These are phyloP conservation scores for Gambusia affinis DNA, from an alignment of 2,113 vertebrate genomes.

Conservation along the genomic window DNA sequence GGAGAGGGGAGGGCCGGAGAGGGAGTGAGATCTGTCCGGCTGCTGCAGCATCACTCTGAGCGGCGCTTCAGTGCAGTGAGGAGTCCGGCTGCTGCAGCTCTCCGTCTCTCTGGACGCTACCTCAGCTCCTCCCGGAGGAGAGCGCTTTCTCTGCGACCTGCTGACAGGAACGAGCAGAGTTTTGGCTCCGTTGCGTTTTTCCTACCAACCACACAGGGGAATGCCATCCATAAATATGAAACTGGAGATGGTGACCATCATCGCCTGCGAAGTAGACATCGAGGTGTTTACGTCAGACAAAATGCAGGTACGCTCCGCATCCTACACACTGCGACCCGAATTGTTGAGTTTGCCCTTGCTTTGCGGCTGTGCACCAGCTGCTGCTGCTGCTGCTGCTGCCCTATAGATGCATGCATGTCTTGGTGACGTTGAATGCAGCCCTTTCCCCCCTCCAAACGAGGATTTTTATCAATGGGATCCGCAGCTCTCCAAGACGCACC, in stretches of 20 bases:
- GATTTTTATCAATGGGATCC: conserved; percentile 81
- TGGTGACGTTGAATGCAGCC: conserved; percentile 66
- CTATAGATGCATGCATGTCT: conserved; percentile 44
- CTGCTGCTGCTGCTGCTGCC: conserved; percentile 49
- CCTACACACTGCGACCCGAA: conserved; percentile 1
- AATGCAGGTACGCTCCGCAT: conserved; percentile 79
- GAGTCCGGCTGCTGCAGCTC: conserved; percentile 44
- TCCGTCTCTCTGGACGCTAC: conserved; percentile 36
- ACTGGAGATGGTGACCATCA: conserved; percentile 85
- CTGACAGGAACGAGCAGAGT: conserved; percentile 12
- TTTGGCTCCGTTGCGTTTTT: conserved; percentile 24
- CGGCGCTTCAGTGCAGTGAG: conserved; percentile 62
- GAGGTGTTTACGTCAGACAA: conserved; percentile 85
- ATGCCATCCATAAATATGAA: conserved; percentile 88
- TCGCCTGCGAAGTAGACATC: conserved; percentile 83
- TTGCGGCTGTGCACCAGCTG: conserved; percentile 26
- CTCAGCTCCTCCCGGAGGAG: conserved; percentile 12
- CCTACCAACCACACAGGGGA: conserved; percentile 57
- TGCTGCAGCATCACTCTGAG: conserved; percentile 70
- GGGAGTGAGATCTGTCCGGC: conserved; percentile 36
- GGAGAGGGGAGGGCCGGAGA: conserved; percentile 13
- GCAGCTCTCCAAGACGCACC: conserved; percentile 60
- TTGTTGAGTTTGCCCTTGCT: conserved; percentile 17
- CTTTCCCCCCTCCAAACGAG: conserved; percentile 12
- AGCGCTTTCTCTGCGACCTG: conserved; percentile 4